Evolutionary conservation across 1,140 invertebrate genomes (phyloP).

Genomic region (Sminthurides bifidus): DNA sequence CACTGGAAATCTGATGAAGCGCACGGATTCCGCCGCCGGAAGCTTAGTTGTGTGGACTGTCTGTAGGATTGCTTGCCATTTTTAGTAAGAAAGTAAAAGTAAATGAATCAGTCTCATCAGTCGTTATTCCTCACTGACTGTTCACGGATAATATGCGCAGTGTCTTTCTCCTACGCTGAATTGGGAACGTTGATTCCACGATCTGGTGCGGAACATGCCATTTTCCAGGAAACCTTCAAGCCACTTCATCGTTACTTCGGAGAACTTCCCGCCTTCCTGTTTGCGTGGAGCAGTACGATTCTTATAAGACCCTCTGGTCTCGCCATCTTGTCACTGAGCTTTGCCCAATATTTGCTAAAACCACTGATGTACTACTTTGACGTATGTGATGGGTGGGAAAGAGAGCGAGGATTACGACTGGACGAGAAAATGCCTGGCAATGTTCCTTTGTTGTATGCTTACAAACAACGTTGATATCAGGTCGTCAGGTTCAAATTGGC

Average conservation of each 20-base stretch:
- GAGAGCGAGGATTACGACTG: slow-evolving; percentile 37
- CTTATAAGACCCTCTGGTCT: slow-evolving; percentile 30
- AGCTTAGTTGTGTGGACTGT: too few species aligned
- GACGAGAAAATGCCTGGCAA: slow-evolving; percentile 55
- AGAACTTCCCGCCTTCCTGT: slow-evolving; percentile 59
- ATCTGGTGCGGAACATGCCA: slow-evolving; percentile 72
- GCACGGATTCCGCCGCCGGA: too few species aligned
- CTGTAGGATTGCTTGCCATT: too few species aligned
- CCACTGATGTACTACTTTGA: slow-evolving; percentile 30
- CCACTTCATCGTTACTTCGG: slow-evolving; percentile 55
- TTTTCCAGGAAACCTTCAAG: slow-evolving; percentile 52
- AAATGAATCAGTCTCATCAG: too few species aligned
- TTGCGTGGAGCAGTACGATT: too few species aligned
- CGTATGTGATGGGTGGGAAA: slow-evolving; percentile 34
- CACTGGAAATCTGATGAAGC: too few species aligned
- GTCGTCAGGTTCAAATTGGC: too few species aligned
- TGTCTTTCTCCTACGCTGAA: slow-evolving; percentile 20
- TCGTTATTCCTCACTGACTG: too few species aligned
- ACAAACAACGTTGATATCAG: too few species aligned
- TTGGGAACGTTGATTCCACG: slow-evolving; percentile 49
- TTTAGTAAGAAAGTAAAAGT: too few species aligned
- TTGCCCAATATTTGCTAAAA: slow-evolving; percentile 13
- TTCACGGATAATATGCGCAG: too few species aligned
- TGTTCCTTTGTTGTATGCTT: too few species aligned
- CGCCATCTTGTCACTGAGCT: slow-evolving; percentile 36